Evolutionary conservation across 2,888 invertebrate species (phyloP).

Genomic region (Tipula confusa): DNA sequence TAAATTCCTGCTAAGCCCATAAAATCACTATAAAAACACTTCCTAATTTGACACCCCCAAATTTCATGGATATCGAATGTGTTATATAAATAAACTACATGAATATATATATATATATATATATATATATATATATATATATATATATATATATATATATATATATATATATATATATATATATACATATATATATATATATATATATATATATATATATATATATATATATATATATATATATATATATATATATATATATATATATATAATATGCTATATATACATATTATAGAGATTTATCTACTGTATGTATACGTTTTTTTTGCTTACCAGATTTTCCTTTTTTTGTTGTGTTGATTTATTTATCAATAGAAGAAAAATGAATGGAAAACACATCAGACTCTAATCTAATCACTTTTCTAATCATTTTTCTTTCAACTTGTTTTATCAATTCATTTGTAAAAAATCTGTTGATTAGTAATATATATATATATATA

Average conservation of each 20-base stretch:
- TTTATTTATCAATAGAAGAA: constrained; percentile 1
- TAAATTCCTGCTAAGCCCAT: constrained; percentile 16
- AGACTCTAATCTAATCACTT: constrained; percentile 12
- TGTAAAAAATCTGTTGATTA: constrained; percentile 25
- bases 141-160: no score
- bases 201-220: no score
- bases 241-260: no score
- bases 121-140: no score
- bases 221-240: no score
- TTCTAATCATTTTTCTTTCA: constrained; percentile 20
- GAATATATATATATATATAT: no score
- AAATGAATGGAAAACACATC: constrained; percentile 12
- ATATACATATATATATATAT: no score
- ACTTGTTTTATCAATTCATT: neutral
- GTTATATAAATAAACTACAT: neutral
- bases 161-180: no score
- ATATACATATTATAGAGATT: neutral
- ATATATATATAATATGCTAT: no score
- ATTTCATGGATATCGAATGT: neutral
- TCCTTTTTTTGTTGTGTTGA: neutral
- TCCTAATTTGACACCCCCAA: neutral
- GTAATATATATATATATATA: neutral
- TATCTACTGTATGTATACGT: neutral
- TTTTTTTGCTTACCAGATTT: neutral
- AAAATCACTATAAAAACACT: constrained; percentile 20